Conservation (phyloP, 2,113 vertebrate species). For the Silurus glanis region DNA sequence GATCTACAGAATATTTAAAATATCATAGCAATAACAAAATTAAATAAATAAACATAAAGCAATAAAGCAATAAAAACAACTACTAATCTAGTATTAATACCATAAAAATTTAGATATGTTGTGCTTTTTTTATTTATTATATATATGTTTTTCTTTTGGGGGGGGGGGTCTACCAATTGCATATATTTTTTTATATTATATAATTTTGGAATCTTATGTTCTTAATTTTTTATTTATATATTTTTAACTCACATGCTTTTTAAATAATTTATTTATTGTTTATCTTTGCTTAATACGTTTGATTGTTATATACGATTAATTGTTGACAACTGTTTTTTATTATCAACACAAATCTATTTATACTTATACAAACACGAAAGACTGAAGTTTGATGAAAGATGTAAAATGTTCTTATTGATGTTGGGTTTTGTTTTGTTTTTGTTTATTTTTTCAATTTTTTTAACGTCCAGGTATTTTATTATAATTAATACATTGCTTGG, state of each 20-base stretch:
- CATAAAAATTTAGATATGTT: neutral
- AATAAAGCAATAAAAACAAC: no score
- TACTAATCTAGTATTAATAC: no score
- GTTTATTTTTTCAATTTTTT: neutral
- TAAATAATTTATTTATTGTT: no score
- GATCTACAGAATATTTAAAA: neutral
- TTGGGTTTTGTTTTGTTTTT: neutral
- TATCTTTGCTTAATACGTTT: no score
- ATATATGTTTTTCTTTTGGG: neutral
- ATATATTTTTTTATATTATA: neutral
- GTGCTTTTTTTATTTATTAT: neutral
- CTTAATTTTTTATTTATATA: no score
- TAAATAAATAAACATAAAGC: no score
- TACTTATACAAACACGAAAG: neutral
- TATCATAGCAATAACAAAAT: neutral
- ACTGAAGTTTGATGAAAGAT: neutral
- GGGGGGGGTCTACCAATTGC: neutral
- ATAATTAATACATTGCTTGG: no score
- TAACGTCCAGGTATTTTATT: neutral
- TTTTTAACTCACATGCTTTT: no score
- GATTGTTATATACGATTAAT: no score
- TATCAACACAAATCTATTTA: neutral
- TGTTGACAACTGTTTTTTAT: no score
- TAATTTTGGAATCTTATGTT: neutral
- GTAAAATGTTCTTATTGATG: neutral